Base-by-base conservation (phyloP, 2,113 vertebrate genomes). In the Ptilonorhynchus violaceus region DNA sequence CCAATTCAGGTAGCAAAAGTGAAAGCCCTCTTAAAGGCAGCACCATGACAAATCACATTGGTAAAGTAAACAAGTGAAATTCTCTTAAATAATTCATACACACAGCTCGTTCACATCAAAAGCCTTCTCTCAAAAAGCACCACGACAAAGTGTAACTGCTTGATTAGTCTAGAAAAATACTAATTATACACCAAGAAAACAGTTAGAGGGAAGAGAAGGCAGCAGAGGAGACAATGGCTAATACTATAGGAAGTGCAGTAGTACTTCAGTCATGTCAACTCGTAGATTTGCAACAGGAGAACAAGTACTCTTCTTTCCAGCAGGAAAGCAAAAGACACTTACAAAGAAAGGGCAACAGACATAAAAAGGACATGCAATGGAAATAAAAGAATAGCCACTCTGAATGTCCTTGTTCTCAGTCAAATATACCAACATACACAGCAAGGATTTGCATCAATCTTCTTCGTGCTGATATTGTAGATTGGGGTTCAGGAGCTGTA, bases 1-100 rank as follows among this genome's bases (percentile, higher is more conserved):
- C 47, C 49, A 79, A 33, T 59, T 85, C 52, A 68, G 69, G 76
- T 64, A 92, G 44, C 50, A 82, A 56, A 89, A 82, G 63, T 10
- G 6, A 94, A 77, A 64, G 66, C 31, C 30, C 25, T 85, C 37
- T 86, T 72, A 78, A 63, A 88, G 74, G 60, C 60, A 83, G 66
- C n/a, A 95, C 68, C 37, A 42, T 66, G 84, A 58, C 80, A 96
- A 93, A 96, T 91, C 88, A 75, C 16, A 3, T 33, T 50, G 49
- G 50, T 67, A 93, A 89, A 81, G 35, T 87, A 95, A 96, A 82
- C 82, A 95, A 79, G 85, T 47, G 50, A 89, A 80, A 83, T 53
- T 33, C 31, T 89, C 52, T 74, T 96, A 89, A 96, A 95, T 92
- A 97, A 97, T 97, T 96, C 84, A 96, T 83, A 41, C 8, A 25